Percentiles rank a stretch among this genome's conserved stretches.
Evolutionary conservation across 2,113 vertebrate species (phyloP).

Genomic region (Cichladusa arquata): DNA sequence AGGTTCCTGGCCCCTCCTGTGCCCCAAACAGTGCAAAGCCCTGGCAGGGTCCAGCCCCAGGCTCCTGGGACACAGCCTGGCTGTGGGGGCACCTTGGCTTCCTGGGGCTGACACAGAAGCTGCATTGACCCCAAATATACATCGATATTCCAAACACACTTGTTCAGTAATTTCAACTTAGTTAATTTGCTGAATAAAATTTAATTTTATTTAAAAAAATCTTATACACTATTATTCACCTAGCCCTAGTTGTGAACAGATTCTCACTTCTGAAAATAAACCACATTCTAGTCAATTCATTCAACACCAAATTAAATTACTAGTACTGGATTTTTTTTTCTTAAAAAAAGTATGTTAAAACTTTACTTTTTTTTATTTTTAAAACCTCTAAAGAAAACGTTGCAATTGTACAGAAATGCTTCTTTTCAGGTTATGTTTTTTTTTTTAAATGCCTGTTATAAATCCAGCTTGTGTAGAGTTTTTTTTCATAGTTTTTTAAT

Average conservation of each 20-base stretch:
- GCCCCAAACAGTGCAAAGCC: background rate
- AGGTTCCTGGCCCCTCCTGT: fast-evolving
- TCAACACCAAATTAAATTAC: slow-evolving; percentile 69
- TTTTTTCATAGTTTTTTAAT: slow-evolving; percentile 68
- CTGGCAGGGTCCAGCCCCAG: background rate
- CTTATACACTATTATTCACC: slow-evolving; percentile 67
- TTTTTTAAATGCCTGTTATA: slow-evolving; percentile 67
- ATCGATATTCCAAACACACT: background rate
- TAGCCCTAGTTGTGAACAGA: slow-evolving; percentile 65
- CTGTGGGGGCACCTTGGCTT: background rate
- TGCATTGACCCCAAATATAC: background rate
- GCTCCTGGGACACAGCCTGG: fast-evolving
- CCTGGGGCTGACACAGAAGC: background rate
- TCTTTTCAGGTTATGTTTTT: slow-evolving; percentile 62
- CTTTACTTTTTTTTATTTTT: slow-evolving; percentile 59
- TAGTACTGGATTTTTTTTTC: slow-evolving; percentile 54
- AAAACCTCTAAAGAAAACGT: slow-evolving; percentile 62
- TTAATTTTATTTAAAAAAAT: slow-evolving; percentile 71
- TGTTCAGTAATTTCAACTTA: slow-evolving; percentile 43
- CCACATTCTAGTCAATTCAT: slow-evolving; percentile 64
- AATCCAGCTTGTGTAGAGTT: slow-evolving; percentile 71
- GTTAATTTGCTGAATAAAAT: slow-evolving; percentile 68
- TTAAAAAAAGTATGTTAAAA: slow-evolving; percentile 67
- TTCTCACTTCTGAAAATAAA: slow-evolving; percentile 68
- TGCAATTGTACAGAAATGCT: slow-evolving; percentile 63